phyloP scores from a whole-genome alignment of 2,113 vertebrate genomes.

The Hyperoodon ampullatus region DNA sequence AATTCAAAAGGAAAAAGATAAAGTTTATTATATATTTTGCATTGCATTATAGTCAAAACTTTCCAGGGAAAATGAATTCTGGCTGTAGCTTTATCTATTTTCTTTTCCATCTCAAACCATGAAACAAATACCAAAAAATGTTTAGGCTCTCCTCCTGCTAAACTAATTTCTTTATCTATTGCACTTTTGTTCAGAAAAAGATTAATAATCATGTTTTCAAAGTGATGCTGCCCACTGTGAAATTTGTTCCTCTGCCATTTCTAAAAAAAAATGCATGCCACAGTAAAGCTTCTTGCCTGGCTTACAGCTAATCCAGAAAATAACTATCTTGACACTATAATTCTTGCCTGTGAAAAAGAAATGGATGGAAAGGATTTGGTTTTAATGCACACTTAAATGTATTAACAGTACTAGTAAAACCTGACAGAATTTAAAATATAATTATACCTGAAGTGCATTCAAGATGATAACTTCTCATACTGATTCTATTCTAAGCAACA shows the following conservation, averaged over 20 bases:
- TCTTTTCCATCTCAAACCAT: conserved; percentile 55
- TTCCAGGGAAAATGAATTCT: conserved; percentile 47
- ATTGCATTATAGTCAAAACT: not conserved
- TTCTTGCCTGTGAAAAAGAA: conserved; percentile 54
- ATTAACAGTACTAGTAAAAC: conserved; percentile 61
- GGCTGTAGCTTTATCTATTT: conserved; percentile 22
- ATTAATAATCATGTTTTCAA: conserved; percentile 65
- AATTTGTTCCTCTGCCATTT: conserved; percentile 48
- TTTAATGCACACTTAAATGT: conserved; percentile 59
- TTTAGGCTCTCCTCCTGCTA: conserved; percentile 9
- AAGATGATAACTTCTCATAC: conserved; percentile 53
- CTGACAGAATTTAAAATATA: conserved; percentile 63
- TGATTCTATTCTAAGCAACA: conserved; percentile 34
- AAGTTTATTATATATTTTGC: not conserved
- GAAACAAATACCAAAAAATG: conserved; percentile 6
- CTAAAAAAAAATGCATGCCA: not conserved
- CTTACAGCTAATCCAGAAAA: conserved; percentile 66
- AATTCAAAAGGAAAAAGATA: conserved; percentile 23
- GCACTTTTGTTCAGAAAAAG: conserved; percentile 54
- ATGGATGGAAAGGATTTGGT: conserved; percentile 3
- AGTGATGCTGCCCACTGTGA: conserved; percentile 52
- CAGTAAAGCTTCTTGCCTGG: conserved; percentile 57
- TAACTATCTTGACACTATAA: conserved; percentile 6
- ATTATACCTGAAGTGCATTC: conserved; percentile 49
- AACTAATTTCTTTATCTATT: conserved; percentile 69